Conservation (phyloP, 2,113 vertebrate species). For the Channa argus region DNA sequence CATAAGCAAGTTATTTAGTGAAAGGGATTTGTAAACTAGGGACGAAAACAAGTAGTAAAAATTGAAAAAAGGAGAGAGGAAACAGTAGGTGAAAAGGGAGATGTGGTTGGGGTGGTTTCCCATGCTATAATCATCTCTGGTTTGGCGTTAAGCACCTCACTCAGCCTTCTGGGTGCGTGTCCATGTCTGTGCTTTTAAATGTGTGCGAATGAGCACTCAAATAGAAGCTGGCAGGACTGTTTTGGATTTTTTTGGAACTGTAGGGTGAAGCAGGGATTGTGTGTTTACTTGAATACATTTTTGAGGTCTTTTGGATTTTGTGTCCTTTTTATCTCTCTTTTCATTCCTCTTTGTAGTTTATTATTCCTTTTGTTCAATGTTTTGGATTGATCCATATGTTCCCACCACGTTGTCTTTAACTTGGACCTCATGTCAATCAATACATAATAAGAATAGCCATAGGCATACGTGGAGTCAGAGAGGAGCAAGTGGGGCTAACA, state of each 20-base stretch:
- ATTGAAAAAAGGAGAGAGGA: slow-evolving; percentile 36
- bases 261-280: slow-evolving; percentile 46
- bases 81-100: slow-evolving; percentile 49
- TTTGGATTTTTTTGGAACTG: slow-evolving; percentile 34
- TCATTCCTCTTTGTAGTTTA: slow-evolving; percentile 31
- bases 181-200: slow-evolving; percentile 30
- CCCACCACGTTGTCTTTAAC: neutral
- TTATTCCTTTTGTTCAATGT: neutral
- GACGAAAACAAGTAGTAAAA: slow-evolving; percentile 7
- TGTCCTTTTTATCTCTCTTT: slow-evolving; percentile 34
- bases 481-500: no score
- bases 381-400: neutral
- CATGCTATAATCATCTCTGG: slow-evolving; percentile 59
- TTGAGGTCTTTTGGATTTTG: slow-evolving; percentile 16
- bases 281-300: neutral
- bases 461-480: no score
- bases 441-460: no score
- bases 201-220: slow-evolving; percentile 19
- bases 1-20: neutral
- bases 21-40: neutral
- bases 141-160: slow-evolving; percentile 61
- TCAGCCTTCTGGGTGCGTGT: slow-evolving; percentile 38
- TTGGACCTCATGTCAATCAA: neutral
- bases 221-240: slow-evolving; percentile 23
- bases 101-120: slow-evolving; percentile 51